A percentile compares a stretch with the other conserved stretches of the same genome.
Evolutionary conservation across 2,797 vertebrate species (phyloP).

Genomic region (Pangasius krempfi): DNA sequence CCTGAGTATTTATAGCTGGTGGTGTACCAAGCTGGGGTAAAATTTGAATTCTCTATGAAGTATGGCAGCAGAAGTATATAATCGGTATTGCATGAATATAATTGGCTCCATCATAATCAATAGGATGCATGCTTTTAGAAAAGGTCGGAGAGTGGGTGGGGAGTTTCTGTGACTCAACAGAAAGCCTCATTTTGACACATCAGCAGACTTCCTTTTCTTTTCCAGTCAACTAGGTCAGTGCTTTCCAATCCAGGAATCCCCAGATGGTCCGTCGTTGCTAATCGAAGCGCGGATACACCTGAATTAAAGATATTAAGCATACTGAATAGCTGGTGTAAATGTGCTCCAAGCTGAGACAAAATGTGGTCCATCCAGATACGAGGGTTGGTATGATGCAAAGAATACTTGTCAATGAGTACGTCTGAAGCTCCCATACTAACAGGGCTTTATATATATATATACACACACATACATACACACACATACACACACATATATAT

Average conservation of each 20-base stretch:
- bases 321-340: background rate
- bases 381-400: background rate
- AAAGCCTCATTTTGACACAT: constrained; percentile 19
- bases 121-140: background rate
- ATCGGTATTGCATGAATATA: background rate
- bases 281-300: background rate
- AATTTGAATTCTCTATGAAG: background rate
- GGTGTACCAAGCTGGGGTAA: background rate
- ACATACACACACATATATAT: too few species aligned
- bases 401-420: background rate
- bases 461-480: too few species aligned
- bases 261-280: background rate
- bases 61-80: background rate
- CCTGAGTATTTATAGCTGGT: background rate
- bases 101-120: background rate
- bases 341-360: background rate
- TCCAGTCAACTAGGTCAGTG: constrained; percentile 21
- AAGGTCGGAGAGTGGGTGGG: constrained; percentile 21
- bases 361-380: too few species aligned
- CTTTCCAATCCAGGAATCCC: constrained; percentile 19
- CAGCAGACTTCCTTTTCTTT: constrained; percentile 16
- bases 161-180: constrained; percentile 29
- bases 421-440: background rate
- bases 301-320: background rate
- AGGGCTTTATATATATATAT: too few species aligned